Evolutionary conservation across 2,888 invertebrate species (phyloP), one percentile per base, ranked within the genome.

Genomic region (Eurytoma adleriae): DNA sequence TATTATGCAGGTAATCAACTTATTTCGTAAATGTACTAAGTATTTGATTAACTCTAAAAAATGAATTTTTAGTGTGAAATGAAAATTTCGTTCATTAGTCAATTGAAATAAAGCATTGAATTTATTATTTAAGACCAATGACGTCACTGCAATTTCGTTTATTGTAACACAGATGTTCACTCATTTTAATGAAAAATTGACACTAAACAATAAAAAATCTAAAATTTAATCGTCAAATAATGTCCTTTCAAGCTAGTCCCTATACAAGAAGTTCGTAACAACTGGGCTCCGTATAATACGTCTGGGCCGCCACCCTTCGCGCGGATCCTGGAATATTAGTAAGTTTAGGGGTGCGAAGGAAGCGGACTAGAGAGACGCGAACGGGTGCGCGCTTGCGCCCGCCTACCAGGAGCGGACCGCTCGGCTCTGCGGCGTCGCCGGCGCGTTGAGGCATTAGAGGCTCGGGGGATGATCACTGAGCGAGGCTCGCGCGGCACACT

Each of bases 381-480:
- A 30, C 84, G 85, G 86, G 85, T 83, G 83, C 75, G n/a, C n/a
- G n/a, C n/a, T n/a, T n/a, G n/a, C n/a, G n/a, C n/a, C 16, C 27
- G 27, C 14, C 67, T 56, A 56, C 56, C 74, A 67, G 57, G 56
- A 74, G 56, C 52, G 50, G 24, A 48, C 54, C 40, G 18, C 27
- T 59, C 68, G n/a, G 71, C n/a, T 70, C 52, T 62, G 67, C 16
- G 27, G 62, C 64, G 16, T 2, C 48, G 18, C 18, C 3, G 16
- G 16, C 20, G 57, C 30, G 64, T 18, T 20, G 61, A 86, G 85
- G 87, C 89, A 89, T 90, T 89, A 90, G 88, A 88, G 87, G 80
- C 72, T 85, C 83, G 85, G 85, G 87, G 88, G n/a, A 89, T 90
- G 89, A 90, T 90, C 89, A 90, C 89, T 89, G 89, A 89, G 89